These are phyloP conservation scores for Paracentrotus lividus DNA, from an alignment of 53 echinoderm and acorn worm genomes.

Conservation along the genomic window DNA sequence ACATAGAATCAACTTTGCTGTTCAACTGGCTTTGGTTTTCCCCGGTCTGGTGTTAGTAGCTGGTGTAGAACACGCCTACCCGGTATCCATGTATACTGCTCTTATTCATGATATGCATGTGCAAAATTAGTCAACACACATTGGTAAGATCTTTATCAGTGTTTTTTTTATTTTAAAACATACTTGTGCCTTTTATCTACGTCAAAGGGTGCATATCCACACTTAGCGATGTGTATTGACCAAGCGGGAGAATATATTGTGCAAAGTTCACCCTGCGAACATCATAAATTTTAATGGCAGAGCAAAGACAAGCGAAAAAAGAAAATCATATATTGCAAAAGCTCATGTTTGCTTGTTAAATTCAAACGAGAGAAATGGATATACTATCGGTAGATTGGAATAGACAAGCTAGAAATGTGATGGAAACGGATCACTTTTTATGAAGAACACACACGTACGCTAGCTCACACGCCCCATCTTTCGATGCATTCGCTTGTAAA, in stretches of 20 bases:
- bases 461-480: background rate
- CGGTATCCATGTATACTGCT: too few relatives aligned
- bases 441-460: background rate
- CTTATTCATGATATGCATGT: background rate
- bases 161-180: background rate
- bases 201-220: background rate
- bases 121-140: background rate
- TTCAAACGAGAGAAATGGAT: background rate
- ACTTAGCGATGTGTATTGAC: background rate
- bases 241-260: background rate
- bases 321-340: background rate
- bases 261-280: background rate
- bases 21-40: too few relatives aligned
- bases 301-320: background rate
- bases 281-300: background rate
- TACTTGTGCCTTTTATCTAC: background rate
- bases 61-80: too few relatives aligned
- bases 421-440: background rate
- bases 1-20: too few relatives aligned
- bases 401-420: background rate
- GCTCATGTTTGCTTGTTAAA: background rate
- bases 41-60: too few relatives aligned
- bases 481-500: slow-evolving; percentile 1
- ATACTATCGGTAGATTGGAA: background rate
- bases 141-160: slow-evolving; percentile 1